These are phyloP conservation scores for Nebria salina DNA, from an alignment of 2,888 invertebrate species.

Conservation along the genomic window DNA sequence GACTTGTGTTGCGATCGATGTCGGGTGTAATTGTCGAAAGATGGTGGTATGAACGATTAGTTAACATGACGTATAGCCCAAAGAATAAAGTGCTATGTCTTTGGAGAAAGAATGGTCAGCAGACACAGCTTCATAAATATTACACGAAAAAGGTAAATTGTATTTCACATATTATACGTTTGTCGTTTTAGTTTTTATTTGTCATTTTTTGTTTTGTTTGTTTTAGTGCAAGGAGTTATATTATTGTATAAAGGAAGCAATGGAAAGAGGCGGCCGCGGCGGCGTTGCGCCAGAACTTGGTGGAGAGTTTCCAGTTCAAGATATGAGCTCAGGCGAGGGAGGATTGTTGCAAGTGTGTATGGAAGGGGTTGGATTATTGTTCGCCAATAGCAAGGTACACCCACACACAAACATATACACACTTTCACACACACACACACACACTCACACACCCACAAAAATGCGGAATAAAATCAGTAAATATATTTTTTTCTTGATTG, in stretches of 20 bases:
- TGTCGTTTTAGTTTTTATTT: constrained; percentile 42
- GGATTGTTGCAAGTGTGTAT: constrained; percentile 98
- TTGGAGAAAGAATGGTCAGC: constrained; percentile 94
- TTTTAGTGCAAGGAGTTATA: constrained; percentile 96
- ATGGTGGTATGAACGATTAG: constrained; percentile 99
- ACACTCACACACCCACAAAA: constrained; percentile 60
- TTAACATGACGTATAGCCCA: constrained; percentile 99
- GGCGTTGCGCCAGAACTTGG: constrained; percentile 77
- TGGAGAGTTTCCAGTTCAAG: constrained; percentile 98
- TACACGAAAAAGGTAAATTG: constrained; percentile 92
- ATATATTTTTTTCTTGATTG: neutral
- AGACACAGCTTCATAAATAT: constrained; percentile 97
- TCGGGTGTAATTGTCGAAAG: constrained; percentile 89
- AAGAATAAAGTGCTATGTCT: constrained; percentile 97
- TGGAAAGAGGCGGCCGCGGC: constrained; percentile 89
- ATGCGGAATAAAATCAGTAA: neutral
- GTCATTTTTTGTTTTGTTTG: neutral
- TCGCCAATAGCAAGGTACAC: constrained; percentile 98
- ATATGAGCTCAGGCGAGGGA: constrained; percentile 96
- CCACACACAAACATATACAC: constrained; percentile 5
- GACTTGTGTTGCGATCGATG: constrained; percentile 82
- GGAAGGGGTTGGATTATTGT: constrained; percentile 98
- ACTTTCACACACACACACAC: constrained; percentile 41
- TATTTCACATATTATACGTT: neutral
- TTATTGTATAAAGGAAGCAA: constrained; percentile 98